Base-by-base conservation (phyloP, 2,113 vertebrate genomes). In the Pagrus major region DNA sequence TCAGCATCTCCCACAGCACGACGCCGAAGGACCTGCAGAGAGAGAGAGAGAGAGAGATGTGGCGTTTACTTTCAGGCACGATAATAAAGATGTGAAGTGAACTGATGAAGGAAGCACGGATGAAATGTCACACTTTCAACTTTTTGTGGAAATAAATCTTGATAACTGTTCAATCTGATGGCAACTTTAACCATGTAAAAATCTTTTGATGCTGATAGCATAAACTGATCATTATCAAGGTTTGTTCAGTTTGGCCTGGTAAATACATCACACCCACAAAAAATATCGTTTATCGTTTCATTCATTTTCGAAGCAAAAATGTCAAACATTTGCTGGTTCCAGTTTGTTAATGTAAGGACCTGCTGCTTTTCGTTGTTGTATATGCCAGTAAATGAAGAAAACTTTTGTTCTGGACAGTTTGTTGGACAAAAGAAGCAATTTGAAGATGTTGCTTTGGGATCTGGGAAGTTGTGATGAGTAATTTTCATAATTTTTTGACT, bases 1-100 rank as follows among this genome's bases (percentile, higher is more conserved):
- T 99, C 89, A 99, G 89, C 93, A 99, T 96, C 95, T 99, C 98
- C 98, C 98, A 99, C 49, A 99, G 95, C 80, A 99, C 98, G 52
- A 99, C 98, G 9, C 98, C 98, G 10, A 99, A 99, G 11, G 98
- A 99, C 98, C 98, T 99, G 90, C 60, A 58, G 54, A 69, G 54
- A 82, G 52, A 42, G 0, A 82, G 52, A 42, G 0, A n/a, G n/a
- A n/a, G n/a, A n/a, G n/a, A n/a, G n/a, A 83, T 1, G 54, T 31
- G 0, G 51, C 33, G 64, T 25, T 78, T 46, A 75, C 4, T 37
- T 64, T 61, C 54, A 64, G 64, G 70, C 18, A 35, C n/a, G 3
- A 2, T 27, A 37, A 63, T 49, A 37, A 54, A 71, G 55, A 76
- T 69, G 29, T 41, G 56, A 73, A 44, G 27, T 47, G 25, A 71